These are phyloP conservation scores for Diglossa cyanea DNA, from an alignment of 2,797 vertebrate genomes.

Conservation along the genomic window DNA sequence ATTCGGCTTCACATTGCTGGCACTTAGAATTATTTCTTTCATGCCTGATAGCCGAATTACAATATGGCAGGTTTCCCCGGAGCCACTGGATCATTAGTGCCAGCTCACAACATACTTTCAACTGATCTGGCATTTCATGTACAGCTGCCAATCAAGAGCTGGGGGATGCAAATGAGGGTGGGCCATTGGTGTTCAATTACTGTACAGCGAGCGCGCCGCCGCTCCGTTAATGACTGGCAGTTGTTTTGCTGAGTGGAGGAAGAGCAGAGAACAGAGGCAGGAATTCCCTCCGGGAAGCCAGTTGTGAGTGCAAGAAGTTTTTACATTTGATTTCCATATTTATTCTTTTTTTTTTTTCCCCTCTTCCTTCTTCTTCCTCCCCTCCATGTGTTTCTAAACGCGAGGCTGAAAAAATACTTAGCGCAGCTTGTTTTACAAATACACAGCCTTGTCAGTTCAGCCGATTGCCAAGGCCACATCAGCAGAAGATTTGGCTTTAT, in stretches of 20 bases:
- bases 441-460: conserved; percentile 34
- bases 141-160: conserved; percentile 98
- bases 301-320: conserved; percentile 75
- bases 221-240: conserved; percentile 88
- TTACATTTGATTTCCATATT: conserved; percentile 84
- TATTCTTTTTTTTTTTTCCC: conserved; percentile 49
- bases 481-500: conserved; percentile 36
- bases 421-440: conserved; percentile 70
- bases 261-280: conserved; percentile 76
- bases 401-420: conserved; percentile 66
- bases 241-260: conserved; percentile 80
- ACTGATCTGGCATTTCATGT: conserved; percentile 99
- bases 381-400: conserved; percentile 69
- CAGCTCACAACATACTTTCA: conserved; percentile 99
- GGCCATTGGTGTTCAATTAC: conserved; percentile 92
- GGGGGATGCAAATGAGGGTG: conserved; percentile 95
- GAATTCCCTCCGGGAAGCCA: conserved; percentile 80
- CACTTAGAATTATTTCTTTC: conserved; percentile 99
- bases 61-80: conserved; percentile 99
- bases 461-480: conserved; percentile 34
- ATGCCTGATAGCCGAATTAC: conserved; percentile 99
- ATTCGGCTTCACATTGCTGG: conserved; percentile 99
- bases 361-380: neutral
- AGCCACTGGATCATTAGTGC: conserved; percentile 98
- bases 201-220: conserved; percentile 81